Evolutionary conservation across 2,113 vertebrate species (phyloP).

Genomic region (Puntigrus tetrazona): DNA sequence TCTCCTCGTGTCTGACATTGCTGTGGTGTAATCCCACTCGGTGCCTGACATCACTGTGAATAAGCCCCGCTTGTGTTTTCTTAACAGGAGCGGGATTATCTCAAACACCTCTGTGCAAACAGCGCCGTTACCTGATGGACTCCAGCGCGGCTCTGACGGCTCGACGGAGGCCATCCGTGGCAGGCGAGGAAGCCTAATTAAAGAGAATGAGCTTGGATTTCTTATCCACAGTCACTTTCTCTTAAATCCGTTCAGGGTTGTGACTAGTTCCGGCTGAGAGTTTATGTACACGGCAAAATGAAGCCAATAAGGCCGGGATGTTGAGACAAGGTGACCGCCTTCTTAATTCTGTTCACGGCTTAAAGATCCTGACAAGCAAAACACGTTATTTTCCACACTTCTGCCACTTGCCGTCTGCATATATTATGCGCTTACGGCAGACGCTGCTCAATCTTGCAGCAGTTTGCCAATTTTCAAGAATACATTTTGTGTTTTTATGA

Average conservation of each 20-base stretch:
- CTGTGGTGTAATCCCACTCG: slow-evolving; percentile 5
- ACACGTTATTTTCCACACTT: background rate
- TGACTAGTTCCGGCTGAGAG: slow-evolving; percentile 18
- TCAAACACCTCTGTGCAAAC: slow-evolving; percentile 36
- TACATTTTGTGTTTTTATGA: background rate
- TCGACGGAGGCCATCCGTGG: background rate
- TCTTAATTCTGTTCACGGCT: background rate
- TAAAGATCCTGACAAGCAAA: background rate
- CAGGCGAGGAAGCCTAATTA: background rate
- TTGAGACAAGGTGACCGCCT: background rate
- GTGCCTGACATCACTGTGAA: slow-evolving; percentile 16
- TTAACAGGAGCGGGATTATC: slow-evolving; percentile 33
- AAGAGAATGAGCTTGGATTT: slow-evolving; percentile 3
- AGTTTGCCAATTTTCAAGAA: background rate
- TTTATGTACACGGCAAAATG: background rate
- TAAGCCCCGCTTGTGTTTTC: slow-evolving; percentile 26
- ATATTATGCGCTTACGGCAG: background rate
- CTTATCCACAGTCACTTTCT: background rate
- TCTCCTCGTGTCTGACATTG: background rate
- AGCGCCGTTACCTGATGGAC: background rate
- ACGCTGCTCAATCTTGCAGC: background rate
- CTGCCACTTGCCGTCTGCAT: background rate
- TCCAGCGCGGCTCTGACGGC: background rate
- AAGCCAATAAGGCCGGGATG: slow-evolving; percentile 5
- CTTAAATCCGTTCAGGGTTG: slow-evolving; percentile 23